Conservation (phyloP, 2,888 invertebrate species). For the Drosophila mulleri region DNA sequence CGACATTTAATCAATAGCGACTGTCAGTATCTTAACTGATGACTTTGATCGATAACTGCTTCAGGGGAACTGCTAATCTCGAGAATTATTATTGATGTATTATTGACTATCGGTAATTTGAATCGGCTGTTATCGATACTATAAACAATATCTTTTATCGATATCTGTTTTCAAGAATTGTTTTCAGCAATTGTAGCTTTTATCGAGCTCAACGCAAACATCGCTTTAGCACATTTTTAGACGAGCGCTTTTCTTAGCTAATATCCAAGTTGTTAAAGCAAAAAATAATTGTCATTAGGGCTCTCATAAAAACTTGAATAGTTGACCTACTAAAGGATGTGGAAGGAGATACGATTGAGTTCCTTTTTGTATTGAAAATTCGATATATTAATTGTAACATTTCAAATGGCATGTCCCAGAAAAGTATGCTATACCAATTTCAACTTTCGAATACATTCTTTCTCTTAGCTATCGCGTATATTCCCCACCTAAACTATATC, state of each 20-base stretch:
- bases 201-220: background rate
- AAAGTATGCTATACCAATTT: constrained; percentile 17
- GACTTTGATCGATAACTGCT: background rate
- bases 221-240: background rate
- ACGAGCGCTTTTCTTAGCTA: background rate
- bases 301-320: background rate
- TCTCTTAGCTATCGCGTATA: background rate
- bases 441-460: background rate
- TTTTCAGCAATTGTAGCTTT: background rate
- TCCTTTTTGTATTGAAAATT: background rate
- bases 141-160: background rate
- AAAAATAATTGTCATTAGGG: no score
- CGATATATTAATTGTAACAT: no score
- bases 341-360: background rate
- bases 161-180: background rate
- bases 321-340: background rate
- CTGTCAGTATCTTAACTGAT: background rate
- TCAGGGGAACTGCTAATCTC: no score
- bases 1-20: background rate
- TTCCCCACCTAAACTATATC: background rate
- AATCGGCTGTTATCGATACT: background rate
- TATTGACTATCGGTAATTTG: background rate
- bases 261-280: background rate
- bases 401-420: background rate
- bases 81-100: background rate